Evolutionary conservation across 2,113 vertebrate genomes (phyloP), one percentile per base, ranked within the genome.

Genomic region (Acanthisitta chloris): DNA sequence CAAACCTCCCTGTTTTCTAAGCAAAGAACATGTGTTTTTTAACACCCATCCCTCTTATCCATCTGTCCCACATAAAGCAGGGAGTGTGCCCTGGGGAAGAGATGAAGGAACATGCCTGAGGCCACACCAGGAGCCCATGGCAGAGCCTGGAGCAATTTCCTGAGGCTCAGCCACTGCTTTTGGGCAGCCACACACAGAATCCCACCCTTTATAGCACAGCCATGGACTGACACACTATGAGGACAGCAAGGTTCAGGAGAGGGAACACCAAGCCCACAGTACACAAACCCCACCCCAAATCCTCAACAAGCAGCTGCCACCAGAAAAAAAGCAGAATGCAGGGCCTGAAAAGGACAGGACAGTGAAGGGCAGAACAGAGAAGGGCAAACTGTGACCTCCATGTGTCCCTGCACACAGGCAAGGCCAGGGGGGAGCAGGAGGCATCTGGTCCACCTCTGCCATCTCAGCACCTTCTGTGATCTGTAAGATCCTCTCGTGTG

Each of bases 21-120:
- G n/a, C 17, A 8, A 70, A 46, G n/a, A 26, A 52, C 6, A 1
- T 0, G 0, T 2, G 10, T 0, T 4, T 46, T 72, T 34, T 45
- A 64, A 48, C 40, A 8, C 26, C 18, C 34, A 5, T 28, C 57
- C 55, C 31, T 46, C 36, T 29, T 3, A 5, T 24, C 29, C 54
- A 55, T 9, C 70, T 45, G 8, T 45, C 73, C 73, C 84, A 36
- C 67, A 61, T 13, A 61, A 46, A 42, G 24, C 73, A 49, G 33
- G 0, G 12, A 55, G 24, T 0, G 20, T 42, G 5, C n/a, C 66
- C 67, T 25, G 25, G 24, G 42, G 49, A 62, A 80, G 29, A 17
- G 29, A 6, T 23, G 61, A 46, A 57, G 61, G 38, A 62, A 52
- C 33, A 2, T 6, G 42, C 74, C 69, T 73, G 52, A 23, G 61